Conservation (phyloP, 64 coral and sea anemone species). For the Montipora efflorescens region DNA sequence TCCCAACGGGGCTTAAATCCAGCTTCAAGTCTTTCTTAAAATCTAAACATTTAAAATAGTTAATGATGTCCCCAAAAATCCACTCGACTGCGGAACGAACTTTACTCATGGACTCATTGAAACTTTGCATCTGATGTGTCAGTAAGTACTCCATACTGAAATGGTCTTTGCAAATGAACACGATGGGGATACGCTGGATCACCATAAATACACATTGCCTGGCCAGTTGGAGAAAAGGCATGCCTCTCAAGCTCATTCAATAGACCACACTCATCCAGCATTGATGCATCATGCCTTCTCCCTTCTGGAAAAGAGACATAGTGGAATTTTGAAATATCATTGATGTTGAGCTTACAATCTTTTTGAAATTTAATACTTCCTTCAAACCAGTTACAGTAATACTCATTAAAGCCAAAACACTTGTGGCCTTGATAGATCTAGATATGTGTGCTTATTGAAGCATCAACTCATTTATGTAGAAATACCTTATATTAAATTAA, state of each 20-base stretch:
- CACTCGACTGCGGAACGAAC: too few species aligned
- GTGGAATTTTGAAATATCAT: constrained; percentile 32
- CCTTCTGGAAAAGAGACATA: constrained; percentile 42
- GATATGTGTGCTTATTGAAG: neutral
- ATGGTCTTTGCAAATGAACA: too few species aligned
- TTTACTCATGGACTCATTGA: too few species aligned
- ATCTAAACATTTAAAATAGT: too few species aligned
- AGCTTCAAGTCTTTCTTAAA: too few species aligned
- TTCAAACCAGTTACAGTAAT: constrained; percentile 13
- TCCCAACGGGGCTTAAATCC: too few species aligned
- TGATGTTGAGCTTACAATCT: constrained; percentile 9
- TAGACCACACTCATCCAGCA: constrained; percentile 58
- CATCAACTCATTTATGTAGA: constrained; percentile 13
- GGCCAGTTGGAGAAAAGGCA: constrained; percentile 63
- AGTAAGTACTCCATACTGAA: too few species aligned
- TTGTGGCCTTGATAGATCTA: constrained; percentile 20
- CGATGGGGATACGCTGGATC: too few species aligned
- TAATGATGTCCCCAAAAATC: too few species aligned
- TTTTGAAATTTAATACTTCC: neutral
- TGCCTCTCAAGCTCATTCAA: constrained; percentile 60
- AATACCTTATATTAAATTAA: constrained; percentile 6
- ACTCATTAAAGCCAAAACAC: constrained; percentile 19
- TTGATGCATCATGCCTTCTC: constrained; percentile 62
- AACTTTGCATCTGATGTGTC: too few species aligned
- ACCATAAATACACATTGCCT: too few species aligned